Base-by-base conservation (phyloP, 2,888 invertebrate genomes). In the Thereva unica region DNA sequence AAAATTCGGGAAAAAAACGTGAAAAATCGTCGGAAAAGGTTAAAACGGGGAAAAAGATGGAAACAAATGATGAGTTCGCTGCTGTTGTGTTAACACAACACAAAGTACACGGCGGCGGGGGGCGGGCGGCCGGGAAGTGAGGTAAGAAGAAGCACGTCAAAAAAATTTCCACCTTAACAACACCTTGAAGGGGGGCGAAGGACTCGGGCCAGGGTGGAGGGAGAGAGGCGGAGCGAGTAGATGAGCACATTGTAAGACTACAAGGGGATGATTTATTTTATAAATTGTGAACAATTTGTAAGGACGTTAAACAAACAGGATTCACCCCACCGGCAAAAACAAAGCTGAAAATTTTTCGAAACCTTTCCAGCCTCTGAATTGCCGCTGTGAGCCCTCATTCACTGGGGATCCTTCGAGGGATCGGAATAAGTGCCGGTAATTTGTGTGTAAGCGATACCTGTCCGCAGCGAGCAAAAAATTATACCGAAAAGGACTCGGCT, bases 281-380 rank as follows among this genome's bases (percentile, higher is more conserved):
- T 69, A 69, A 69, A 69, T 69, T 69, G 69, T 67, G 63, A 69
- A 61, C 67, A 67, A 69, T 69, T 69, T 69, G 69, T 69, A 69
- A 69, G 67, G 63, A 67, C 63, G 67, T 69, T 67, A 69, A 69
- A 44, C 65, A 69, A 69, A 69, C 65, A 69, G 69, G 67, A 69
- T 69, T 69, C 65, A 53, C 50, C 38, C 44, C 23, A 4, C 44
- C 35, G 34, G 41, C 38, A 50, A 53, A 37, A 53, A 53, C 37
- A 10, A 53, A 53, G 38, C 40, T 49, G 49, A 40, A 40, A 61
- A 61, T 61, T 50, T 41, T 50, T 41, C 23, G 12, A 50, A 41
- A 50, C n/a, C 38, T 23, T 23, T 23, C 23, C 23, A 23, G 23
- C 23, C 23, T 23, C 23, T 23, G 23, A 23, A 23, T 37, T 38